Evolutionary conservation across 2,888 invertebrate genomes (phyloP).

Genomic region (Dicycla oo): DNA sequence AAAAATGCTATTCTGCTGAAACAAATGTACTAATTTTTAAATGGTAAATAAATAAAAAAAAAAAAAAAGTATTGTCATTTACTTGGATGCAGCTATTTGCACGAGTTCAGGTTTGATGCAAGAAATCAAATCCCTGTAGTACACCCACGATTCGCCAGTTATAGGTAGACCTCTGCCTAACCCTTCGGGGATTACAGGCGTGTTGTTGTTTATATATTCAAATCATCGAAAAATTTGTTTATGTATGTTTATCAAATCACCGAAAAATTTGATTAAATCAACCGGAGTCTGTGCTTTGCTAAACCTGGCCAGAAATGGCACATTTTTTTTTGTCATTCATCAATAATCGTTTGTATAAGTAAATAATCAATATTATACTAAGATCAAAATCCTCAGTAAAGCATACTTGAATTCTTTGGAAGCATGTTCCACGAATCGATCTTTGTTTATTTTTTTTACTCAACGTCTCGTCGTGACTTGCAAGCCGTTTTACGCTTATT

Average conservation of each 20-base stretch:
- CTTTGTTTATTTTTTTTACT: constrained; percentile 34
- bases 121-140: background rate
- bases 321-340: background rate
- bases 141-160: too few species aligned
- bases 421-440: constrained; percentile 25
- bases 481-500: constrained; percentile 16
- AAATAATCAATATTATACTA: constrained; percentile 18
- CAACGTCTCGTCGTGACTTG: constrained; percentile 1
- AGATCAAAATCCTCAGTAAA: background rate
- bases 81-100: too few species aligned
- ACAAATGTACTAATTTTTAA: too few species aligned
- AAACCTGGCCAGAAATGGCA: background rate
- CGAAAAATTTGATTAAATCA: background rate
- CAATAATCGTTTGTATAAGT: background rate
- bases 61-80: too few species aligned
- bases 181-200: too few species aligned
- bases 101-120: too few species aligned
- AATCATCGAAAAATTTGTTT: background rate
- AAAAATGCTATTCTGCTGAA: too few species aligned
- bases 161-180: too few species aligned
- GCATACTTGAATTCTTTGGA: background rate
- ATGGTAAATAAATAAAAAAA: too few species aligned
- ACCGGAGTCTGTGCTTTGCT: background rate
- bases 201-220: too few species aligned
- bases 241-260: too few species aligned